Base-by-base conservation (phyloP, 1,140 invertebrate genomes). In the Zaprionus lachaisei region DNA sequence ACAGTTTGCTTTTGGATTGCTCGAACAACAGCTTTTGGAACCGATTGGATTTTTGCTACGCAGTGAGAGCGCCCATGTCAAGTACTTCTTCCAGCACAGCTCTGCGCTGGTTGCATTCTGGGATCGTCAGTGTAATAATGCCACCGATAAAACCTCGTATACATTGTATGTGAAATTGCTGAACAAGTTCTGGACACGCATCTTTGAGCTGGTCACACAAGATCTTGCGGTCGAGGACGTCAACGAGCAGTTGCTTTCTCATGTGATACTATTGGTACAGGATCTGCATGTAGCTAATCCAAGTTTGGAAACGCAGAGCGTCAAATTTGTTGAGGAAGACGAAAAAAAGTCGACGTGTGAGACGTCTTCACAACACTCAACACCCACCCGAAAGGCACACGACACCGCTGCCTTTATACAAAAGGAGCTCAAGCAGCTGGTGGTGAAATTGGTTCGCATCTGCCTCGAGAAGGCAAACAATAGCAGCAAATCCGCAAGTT, bases 51-150 rank as follows among this genome's bases (percentile, higher is more conserved):
- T 90, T 57, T 92, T 93, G 67, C 76, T 95, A 5, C 92, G 60
- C 7, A 93, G 94, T 62, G 87, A 91, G 24, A 79, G 77, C 38
- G 41, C 67, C 1, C 86, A 92, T 24, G 93, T 93, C 61, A 93
- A 94, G 72, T 87, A 91, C 15, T 89, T 95, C 51, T 95, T 94
- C 67, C 92, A 91, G 41, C 94, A 95, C 68, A 91, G 94, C 1
- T 91, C 94, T 0, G 91, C 92, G 5, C 73, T 95, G 7, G 58
- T 95, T 20, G 93, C 94, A 12, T 95, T 94, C 60, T 95, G 94
- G 94, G 94, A 94, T 75, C 94, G 94, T 79, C 94, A 91, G 57
- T 81, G 87, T 31, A 75, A 79, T 55, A 76, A 71, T 55, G 68
- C 62, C n/a, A 26, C 31, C 15, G 79, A 81, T 34, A 83, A 72